Evolutionary conservation across 2,888 invertebrate genomes (phyloP).

Genomic region (Bimastos eiseni): DNA sequence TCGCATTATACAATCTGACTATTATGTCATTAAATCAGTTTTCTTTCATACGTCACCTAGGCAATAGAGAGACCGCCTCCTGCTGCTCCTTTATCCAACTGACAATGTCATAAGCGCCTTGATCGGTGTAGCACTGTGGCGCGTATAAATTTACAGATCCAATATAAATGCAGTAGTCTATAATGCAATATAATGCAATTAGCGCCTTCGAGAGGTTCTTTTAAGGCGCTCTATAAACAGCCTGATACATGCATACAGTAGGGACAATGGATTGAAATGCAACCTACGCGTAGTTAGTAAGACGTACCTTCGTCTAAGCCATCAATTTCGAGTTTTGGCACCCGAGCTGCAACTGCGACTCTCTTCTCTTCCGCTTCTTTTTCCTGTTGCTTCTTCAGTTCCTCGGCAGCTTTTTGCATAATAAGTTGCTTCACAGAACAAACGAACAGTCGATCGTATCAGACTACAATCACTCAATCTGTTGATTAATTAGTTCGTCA

Average conservation of each 20-base stretch:
- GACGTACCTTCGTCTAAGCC: conserved; percentile 56
- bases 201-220: too few relatives aligned
- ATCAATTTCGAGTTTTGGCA: conserved; percentile 53
- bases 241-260: too few relatives aligned
- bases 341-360: conserved; percentile 55
- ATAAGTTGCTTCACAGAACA: conserved; percentile 78
- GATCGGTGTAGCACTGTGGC: too few relatives aligned
- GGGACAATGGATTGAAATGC: too few relatives aligned
- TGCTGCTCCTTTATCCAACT: not conserved
- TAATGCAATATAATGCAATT: too few relatives aligned
- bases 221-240: too few relatives aligned
- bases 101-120: not conserved
- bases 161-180: too few relatives aligned
- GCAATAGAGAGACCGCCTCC: not conserved
- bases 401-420: conserved; percentile 90
- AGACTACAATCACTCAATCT: too few relatives aligned
- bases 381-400: conserved; percentile 98
- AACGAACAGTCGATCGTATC: not conserved
- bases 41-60: not conserved
- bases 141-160: too few relatives aligned
- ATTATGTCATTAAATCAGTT: not conserved
- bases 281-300: not conserved
- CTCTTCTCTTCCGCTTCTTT: conserved; percentile 87
- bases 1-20: not conserved
- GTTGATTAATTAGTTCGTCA: too few relatives aligned